Conservation (phyloP, 2,888 invertebrate species). For the Pristionchus fissidentatus region DNA sequence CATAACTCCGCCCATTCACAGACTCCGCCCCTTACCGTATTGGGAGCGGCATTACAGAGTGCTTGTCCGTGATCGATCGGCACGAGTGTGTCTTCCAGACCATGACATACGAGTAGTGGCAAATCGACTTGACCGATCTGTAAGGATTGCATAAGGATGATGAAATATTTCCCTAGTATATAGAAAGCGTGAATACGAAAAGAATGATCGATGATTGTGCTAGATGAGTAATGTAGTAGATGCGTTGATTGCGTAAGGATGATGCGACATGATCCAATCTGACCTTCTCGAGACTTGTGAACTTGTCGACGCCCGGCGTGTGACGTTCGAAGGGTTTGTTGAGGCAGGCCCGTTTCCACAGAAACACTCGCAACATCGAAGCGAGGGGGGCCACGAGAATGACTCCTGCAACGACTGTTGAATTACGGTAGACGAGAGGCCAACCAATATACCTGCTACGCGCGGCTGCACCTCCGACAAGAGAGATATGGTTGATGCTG, state of each 20-base stretch:
- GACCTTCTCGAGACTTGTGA: conserved; percentile 59
- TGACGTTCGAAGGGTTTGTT: conserved; percentile 53
- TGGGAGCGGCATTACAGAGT: conserved; percentile 50
- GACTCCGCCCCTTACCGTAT: background rate
- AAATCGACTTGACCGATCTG: conserved; percentile 59
- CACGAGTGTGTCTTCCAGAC: conserved; percentile 60
- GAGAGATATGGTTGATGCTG: conserved; percentile 60
- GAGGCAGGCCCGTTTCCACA: conserved; percentile 55
- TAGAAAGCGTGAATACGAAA: too few relatives aligned
- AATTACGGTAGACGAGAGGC: too few relatives aligned
- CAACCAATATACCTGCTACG: conserved; percentile 36
- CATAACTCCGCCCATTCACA: background rate
- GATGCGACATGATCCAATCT: background rate
- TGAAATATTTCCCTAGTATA: too few relatives aligned
- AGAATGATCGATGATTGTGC: too few relatives aligned
- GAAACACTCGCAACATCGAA: conserved; percentile 57
- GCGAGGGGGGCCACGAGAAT: conserved; percentile 65
- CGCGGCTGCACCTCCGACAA: conserved; percentile 38
- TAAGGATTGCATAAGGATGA: too few relatives aligned
- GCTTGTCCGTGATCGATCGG: conserved; percentile 63
- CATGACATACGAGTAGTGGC: conserved; percentile 65
- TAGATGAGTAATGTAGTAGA: background rate
- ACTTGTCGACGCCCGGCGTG: conserved; percentile 60
- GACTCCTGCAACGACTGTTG: conserved; percentile 53
- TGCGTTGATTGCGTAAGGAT: background rate